Evolutionary conservation across 2,888 invertebrate species (phyloP).

Genomic region (Parnassius orleans): DNA sequence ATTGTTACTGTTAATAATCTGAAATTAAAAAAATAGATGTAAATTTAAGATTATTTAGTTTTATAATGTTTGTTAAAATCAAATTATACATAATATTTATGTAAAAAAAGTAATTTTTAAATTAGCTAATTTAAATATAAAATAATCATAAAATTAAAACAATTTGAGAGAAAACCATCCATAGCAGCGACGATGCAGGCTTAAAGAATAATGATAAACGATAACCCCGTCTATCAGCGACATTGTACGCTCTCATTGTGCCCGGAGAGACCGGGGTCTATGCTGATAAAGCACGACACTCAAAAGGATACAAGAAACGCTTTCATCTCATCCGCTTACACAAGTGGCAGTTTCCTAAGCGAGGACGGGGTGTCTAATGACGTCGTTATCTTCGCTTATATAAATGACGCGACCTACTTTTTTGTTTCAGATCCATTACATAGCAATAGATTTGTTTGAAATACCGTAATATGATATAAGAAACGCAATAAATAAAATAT

Average conservation of each 20-base stretch:
- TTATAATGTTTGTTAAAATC: too few relatives aligned
- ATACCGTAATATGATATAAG: too few relatives aligned
- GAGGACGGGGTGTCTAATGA: conserved; percentile 25
- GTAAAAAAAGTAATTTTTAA: too few relatives aligned
- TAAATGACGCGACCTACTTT: conserved; percentile 15
- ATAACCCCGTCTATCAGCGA: conserved; percentile 8
- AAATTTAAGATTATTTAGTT: too few relatives aligned
- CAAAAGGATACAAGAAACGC: conserved; percentile 37
- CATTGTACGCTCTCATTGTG: conserved; percentile 34
- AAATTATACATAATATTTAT: too few relatives aligned
- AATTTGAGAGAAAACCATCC: conserved; percentile 1
- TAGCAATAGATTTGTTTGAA: neutral
- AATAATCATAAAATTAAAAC: neutral
- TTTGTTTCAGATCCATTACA: conserved; percentile 8
- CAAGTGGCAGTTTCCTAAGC: conserved; percentile 29
- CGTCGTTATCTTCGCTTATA: conserved; percentile 22
- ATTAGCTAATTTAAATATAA: too few relatives aligned
- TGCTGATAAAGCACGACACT: conserved; percentile 40
- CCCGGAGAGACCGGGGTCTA: conserved; percentile 32
- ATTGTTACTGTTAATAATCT: too few relatives aligned
- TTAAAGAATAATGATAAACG: conserved; percentile 19
- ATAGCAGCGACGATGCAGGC: neutral
- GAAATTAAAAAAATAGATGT: too few relatives aligned
- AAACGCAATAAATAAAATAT: too few relatives aligned
- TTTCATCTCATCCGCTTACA: conserved; percentile 34